Evolutionary conservation across 37 sponge, comb jelly and placozoan genomes (phyloP).

Genomic region (Ianthella basta): DNA sequence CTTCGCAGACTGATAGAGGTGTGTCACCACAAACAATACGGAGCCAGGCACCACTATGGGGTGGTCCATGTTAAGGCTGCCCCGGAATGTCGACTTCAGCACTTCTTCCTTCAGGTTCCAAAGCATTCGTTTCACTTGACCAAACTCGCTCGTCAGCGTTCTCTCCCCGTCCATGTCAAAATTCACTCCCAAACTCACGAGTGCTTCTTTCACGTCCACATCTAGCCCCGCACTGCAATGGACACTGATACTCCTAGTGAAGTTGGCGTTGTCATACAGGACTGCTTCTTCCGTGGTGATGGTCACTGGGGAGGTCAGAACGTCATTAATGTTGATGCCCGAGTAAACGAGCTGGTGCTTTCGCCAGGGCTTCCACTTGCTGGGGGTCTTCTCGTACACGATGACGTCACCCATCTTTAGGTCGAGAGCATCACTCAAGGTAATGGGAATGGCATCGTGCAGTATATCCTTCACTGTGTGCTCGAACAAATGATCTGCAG

Average conservation of each 20-base stretch:
- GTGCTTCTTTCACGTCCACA: constrained; percentile 35
- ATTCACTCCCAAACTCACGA: constrained; percentile 21
- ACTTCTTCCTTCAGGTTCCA: constrained; percentile 38
- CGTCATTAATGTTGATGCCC: constrained; percentile 39
- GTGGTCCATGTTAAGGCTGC: constrained; percentile 44
- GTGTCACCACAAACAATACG: constrained; percentile 55
- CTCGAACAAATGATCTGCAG: constrained; percentile 54
- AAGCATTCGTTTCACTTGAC: constrained; percentile 44
- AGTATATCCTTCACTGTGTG: constrained; percentile 43
- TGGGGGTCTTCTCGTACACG: constrained; percentile 59
- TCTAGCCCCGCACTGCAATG: constrained; percentile 49
- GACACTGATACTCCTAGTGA: background rate
- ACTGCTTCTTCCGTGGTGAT: background rate
- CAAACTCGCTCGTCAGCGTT: constrained; percentile 46
- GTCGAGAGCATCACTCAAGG: constrained; percentile 55
- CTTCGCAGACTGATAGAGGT: constrained; percentile 49
- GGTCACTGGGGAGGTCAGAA: constrained; percentile 33
- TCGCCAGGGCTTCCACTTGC: constrained; percentile 51
- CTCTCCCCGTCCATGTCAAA: constrained; percentile 40
- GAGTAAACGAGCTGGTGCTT: constrained; percentile 61
- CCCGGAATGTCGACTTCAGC: background rate
- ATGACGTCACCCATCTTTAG: constrained; percentile 66
- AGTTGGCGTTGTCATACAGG: background rate
- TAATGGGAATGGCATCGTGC: constrained; percentile 49
- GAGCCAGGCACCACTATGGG: constrained; percentile 50